These are phyloP conservation scores for Drosophila albomicans DNA, from an alignment of 1,140 invertebrate species.

Conservation along the genomic window DNA sequence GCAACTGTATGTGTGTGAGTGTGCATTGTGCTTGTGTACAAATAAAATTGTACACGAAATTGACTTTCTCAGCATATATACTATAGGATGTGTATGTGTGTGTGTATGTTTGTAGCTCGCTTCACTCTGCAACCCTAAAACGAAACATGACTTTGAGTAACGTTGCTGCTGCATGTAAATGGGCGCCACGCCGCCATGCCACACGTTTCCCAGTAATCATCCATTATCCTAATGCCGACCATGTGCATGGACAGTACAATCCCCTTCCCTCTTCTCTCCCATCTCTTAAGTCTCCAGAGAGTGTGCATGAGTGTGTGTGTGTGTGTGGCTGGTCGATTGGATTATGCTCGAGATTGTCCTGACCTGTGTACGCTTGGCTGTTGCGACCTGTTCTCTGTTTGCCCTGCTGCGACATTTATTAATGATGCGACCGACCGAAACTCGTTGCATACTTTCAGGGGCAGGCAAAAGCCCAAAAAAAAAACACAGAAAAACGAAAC, in stretches of 20 bases:
- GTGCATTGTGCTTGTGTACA: conserved; percentile 58
- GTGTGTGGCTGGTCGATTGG: conserved; percentile 61
- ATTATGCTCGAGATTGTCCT: conserved; percentile 54
- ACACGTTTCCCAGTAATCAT: conserved; percentile 80
- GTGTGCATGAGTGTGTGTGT: conserved; percentile 27
- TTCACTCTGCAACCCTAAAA: conserved; percentile 53
- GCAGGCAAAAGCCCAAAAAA: conserved; percentile 11
- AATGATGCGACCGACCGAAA: conserved; percentile 54
- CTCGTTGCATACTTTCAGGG: conserved; percentile 53
- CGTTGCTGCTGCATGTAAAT: conserved; percentile 80
- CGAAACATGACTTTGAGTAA: conserved; percentile 79
- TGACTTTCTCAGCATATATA: conserved; percentile 58
- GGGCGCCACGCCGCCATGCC: conserved; percentile 69
- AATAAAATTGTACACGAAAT: conserved; percentile 82
- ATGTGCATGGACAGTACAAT: conserved; percentile 55
- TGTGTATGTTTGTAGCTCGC: conserved; percentile 30
- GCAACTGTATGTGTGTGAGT: conserved; percentile 20
- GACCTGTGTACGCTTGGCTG: conserved; percentile 6
- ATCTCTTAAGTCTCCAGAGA: conserved; percentile 48
- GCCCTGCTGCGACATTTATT: conserved; percentile 66
- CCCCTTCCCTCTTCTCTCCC: neutral
- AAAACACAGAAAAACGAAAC: too few relatives aligned
- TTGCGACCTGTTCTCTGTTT: conserved; percentile 12
- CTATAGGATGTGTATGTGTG: conserved; percentile 17
- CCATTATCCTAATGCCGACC: conserved; percentile 80